Percentiles rank a stretch among this genome's conserved stretches.
These are phyloP conservation scores for Centrocercus urophasianus DNA, from an alignment of 2,113 vertebrate genomes.

Conservation along the genomic window DNA sequence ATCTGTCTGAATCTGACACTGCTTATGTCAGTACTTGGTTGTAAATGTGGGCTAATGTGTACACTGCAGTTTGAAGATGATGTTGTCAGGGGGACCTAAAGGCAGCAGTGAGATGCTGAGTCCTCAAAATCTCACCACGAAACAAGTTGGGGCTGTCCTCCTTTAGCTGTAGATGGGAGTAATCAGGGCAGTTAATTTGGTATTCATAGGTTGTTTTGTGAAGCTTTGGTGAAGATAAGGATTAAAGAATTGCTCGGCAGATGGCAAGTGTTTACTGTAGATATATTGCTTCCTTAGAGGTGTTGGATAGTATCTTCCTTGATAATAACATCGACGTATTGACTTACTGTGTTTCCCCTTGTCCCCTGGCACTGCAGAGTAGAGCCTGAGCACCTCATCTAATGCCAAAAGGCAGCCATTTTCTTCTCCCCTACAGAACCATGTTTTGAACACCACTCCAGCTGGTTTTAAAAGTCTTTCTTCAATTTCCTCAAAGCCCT, in stretches of 20 bases:
- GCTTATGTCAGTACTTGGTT: not conserved
- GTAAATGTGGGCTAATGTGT: not conserved
- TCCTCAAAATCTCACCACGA: not conserved
- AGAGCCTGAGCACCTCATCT: rapidly evolving
- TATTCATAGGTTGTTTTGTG: not conserved
- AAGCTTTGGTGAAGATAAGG: not conserved
- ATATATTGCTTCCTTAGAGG: not conserved
- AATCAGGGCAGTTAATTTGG: not conserved
- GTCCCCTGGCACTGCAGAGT: not conserved
- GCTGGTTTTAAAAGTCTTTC: not conserved
- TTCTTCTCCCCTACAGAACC: not conserved
- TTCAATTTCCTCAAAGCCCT: not conserved
- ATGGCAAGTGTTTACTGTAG: not conserved
- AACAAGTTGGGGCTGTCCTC: not conserved
- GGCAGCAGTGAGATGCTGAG: not conserved
- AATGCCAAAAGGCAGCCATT: not conserved
- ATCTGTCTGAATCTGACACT: not conserved
- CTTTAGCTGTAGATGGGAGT: not conserved
- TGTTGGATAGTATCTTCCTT: not conserved
- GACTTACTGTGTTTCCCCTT: not conserved
- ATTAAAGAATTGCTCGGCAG: not conserved
- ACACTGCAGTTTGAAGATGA: not conserved
- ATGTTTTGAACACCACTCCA: not conserved
- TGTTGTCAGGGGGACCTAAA: not conserved
- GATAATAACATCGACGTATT: rapidly evolving